A percentile compares a stretch with the other conserved stretches of the same genome.
These are phyloP conservation scores for Rotaria macrura DNA, from an alignment of 2,888 invertebrate genomes.

Conservation along the genomic window DNA sequence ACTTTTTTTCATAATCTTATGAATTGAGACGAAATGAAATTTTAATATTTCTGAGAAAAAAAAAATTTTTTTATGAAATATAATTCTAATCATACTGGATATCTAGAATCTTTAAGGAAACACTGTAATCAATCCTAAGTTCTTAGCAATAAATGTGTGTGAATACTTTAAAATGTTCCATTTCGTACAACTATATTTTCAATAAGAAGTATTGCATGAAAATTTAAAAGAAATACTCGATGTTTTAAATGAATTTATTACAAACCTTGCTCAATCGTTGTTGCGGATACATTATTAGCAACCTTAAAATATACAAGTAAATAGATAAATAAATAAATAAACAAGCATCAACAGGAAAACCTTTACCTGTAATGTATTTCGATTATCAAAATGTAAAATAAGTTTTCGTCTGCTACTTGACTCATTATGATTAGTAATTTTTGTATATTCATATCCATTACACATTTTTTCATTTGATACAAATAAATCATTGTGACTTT, in stretches of 20 bases:
- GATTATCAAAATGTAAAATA: constrained; percentile 46
- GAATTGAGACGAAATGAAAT: no score
- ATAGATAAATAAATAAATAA: not conserved
- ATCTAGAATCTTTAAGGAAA: no score
- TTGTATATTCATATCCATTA: not conserved
- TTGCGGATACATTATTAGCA: constrained; percentile 5
- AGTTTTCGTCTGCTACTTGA: constrained; percentile 38
- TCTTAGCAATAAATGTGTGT: no score
- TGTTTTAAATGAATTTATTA: not conserved
- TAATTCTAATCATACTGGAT: no score
- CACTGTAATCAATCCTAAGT: no score
- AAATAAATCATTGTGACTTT: not conserved
- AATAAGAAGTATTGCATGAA: no score
- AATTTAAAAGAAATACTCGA: no score
- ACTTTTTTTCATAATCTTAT: no score
- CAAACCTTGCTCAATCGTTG: constrained; percentile 15
- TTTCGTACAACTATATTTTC: no score
- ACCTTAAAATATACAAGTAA: not conserved
- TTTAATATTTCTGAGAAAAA: no score
- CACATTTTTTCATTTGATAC: not conserved
- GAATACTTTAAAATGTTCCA: no score
- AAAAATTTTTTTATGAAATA: no score
- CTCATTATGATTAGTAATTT: not conserved
- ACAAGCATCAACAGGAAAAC: constrained; percentile 40
- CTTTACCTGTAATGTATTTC: constrained; percentile 48